A percentile compares a stretch with the other conserved stretches of the same genome.
phyloP scores from a whole-genome alignment of 2,113 vertebrate species.

The Dendrocopos noguchii region DNA sequence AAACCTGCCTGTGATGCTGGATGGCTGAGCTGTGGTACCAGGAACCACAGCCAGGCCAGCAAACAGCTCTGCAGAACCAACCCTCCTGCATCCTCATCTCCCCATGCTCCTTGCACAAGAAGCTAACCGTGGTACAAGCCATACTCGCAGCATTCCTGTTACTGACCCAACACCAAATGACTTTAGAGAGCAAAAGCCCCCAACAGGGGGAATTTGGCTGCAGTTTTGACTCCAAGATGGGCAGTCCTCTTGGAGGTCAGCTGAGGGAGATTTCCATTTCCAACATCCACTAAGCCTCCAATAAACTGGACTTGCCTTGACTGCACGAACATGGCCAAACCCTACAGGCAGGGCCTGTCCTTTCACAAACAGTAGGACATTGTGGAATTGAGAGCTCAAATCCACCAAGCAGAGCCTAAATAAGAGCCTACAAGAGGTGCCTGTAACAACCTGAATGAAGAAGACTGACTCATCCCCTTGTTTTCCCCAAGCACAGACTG shows the following conservation, averaged over 20 bases:
- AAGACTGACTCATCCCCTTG: conserved; percentile 45
- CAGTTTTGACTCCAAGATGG: neutral
- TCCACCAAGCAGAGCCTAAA: neutral
- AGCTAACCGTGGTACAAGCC: fast-evolving
- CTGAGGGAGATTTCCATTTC: neutral
- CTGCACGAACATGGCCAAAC: neutral
- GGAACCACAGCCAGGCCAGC: no score
- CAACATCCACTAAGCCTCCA: neutral
- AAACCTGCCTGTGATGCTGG: no score
- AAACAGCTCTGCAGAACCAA: fast-evolving
- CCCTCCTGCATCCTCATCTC: fast-evolving
- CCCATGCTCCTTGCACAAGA: neutral
- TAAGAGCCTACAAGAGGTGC: neutral
- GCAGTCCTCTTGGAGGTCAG: neutral
- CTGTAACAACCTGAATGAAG: neutral
- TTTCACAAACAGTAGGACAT: neutral
- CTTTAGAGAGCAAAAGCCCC: neutral
- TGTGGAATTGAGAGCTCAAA: neutral
- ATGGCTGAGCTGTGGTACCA: fast-evolving
- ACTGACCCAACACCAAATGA: neutral
- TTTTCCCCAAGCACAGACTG: conserved; percentile 59
- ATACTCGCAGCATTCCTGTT: fast-evolving
- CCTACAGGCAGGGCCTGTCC: neutral
- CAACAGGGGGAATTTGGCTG: neutral
- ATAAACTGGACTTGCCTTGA: neutral